Conservation (phyloP, 1,140 invertebrate genomes). For the Drosophila ercepeae region DNA sequence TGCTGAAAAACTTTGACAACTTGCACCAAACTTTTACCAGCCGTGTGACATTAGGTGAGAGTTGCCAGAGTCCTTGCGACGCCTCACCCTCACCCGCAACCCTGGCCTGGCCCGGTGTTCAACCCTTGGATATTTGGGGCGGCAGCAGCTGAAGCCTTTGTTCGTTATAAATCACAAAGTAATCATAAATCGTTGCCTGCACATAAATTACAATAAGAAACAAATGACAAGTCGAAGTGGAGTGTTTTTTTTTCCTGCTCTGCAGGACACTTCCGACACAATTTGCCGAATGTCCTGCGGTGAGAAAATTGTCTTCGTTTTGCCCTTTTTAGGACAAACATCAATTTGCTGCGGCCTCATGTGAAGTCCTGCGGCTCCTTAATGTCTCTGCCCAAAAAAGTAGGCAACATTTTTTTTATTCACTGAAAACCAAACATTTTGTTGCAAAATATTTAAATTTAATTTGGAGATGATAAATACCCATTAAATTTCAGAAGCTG, state of each 20-base stretch:
- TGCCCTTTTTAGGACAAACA: slow-evolving; percentile 29
- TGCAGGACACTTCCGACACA: slow-evolving; percentile 35
- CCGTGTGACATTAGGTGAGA: slow-evolving; percentile 71
- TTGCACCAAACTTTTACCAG: slow-evolving; percentile 65
- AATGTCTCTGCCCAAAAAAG: background rate
- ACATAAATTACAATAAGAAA: slow-evolving; percentile 79
- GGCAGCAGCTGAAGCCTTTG: slow-evolving; percentile 64
- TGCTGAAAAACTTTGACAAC: slow-evolving; percentile 68
- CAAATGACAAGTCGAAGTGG: slow-evolving; percentile 60
- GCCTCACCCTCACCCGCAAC: background rate
- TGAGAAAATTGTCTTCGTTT: slow-evolving; percentile 23
- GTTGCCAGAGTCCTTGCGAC: slow-evolving; percentile 25
- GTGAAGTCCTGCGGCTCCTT: slow-evolving; percentile 6
- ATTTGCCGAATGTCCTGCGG: slow-evolving; percentile 47
- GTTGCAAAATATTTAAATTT: background rate
- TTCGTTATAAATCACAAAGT: slow-evolving; percentile 68
- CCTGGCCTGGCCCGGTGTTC: background rate
- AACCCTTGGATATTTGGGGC: slow-evolving; percentile 37
- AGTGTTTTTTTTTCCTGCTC: slow-evolving; percentile 22
- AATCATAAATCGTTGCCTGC: slow-evolving; percentile 68
- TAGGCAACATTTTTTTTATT: background rate
- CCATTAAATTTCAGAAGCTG: background rate
- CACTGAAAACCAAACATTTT: background rate
- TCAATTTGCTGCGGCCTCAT: slow-evolving; percentile 43
- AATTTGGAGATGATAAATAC: background rate